Percentiles rank a stretch among this genome's conserved stretches.
These are phyloP conservation scores for Neoaliturus tenellus DNA, from an alignment of 2,888 invertebrate species.

Conservation along the genomic window DNA sequence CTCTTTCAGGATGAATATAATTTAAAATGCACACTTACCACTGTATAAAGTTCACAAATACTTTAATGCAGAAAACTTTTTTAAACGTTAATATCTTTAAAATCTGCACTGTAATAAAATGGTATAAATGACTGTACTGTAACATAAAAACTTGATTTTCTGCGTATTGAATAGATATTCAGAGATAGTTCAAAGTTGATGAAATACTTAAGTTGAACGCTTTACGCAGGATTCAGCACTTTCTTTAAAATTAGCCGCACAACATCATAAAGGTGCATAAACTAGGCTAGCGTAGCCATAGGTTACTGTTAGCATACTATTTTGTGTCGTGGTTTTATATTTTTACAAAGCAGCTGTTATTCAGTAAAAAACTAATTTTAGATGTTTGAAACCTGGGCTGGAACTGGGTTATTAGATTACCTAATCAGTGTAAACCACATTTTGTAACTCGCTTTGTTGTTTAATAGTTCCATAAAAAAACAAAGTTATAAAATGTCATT, in stretches of 20 bases:
- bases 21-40: too few species aligned
- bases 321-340: slow-evolving; percentile 46
- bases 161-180: too few species aligned
- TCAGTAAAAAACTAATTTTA: background rate
- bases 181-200: too few species aligned
- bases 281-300: slow-evolving; percentile 15
- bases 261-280: slow-evolving; percentile 20
- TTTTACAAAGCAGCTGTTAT: slow-evolving; percentile 27
- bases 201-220: background rate
- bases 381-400: slow-evolving; percentile 5
- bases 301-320: slow-evolving; percentile 23
- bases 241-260: background rate
- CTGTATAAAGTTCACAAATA: too few species aligned
- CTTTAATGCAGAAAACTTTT: too few species aligned
- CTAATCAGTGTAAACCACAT: background rate
- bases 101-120: too few species aligned
- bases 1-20: too few species aligned
- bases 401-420: slow-evolving; percentile 20
- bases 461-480: background rate
- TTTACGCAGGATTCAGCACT: slow-evolving; percentile 33
- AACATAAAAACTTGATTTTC: too few species aligned
- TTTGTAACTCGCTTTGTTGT: background rate
- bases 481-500: background rate
- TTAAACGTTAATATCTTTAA: too few species aligned
- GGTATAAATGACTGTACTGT: too few species aligned